Evolutionary conservation across 2,888 invertebrate species (phyloP).

Genomic region (Calliphora vomitoria): DNA sequence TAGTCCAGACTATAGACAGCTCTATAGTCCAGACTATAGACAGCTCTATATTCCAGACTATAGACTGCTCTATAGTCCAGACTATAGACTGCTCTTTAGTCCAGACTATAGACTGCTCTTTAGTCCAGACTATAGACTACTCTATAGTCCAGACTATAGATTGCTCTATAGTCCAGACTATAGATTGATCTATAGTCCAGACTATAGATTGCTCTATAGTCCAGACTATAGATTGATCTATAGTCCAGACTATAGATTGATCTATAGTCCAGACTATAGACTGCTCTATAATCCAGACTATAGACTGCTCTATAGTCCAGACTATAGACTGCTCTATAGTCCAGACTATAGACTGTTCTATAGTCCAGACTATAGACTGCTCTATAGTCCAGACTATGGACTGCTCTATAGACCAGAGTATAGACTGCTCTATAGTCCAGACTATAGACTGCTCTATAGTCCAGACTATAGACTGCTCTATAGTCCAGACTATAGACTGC

Average conservation of each 20-base stretch:
- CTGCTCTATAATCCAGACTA: neutral
- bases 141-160: neutral
- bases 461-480: neutral
- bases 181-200: neutral
- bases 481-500: neutral
- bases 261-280: neutral
- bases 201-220: neutral
- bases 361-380: neutral
- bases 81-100: neutral
- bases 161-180: neutral
- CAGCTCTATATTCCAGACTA: neutral
- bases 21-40: neutral
- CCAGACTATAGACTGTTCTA: neutral
- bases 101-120: neutral
- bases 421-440: neutral
- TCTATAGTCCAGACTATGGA: neutral
- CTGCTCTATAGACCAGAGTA: neutral
- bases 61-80: neutral
- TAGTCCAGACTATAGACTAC: neutral
- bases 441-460: neutral
- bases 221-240: neutral
- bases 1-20: neutral
- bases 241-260: neutral
- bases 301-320: neutral
- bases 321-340: neutral